Percentiles rank a stretch among this genome's conserved stretches.
Conservation (phyloP, 1,140 invertebrate species). For the Drosophila pseudoananassae region DNA sequence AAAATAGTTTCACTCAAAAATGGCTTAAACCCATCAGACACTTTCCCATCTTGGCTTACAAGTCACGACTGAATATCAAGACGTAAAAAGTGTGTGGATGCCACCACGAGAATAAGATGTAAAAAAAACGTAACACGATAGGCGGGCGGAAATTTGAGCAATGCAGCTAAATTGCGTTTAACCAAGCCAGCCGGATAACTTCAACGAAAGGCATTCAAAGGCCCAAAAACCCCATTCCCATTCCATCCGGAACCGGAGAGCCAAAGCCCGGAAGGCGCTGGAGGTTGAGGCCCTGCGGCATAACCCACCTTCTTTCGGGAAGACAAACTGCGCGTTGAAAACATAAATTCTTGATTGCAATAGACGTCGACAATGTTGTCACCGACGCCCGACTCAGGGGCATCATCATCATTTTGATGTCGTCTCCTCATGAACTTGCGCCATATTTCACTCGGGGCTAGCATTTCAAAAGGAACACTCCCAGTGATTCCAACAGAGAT, state of each 20-base stretch:
- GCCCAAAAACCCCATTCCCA: slow-evolving; percentile 5
- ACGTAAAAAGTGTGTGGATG: neutral
- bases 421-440: slow-evolving; percentile 72
- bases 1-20: slow-evolving; percentile 3
- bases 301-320: slow-evolving; percentile 19
- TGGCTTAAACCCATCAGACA: slow-evolving; percentile 2
- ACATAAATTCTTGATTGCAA: slow-evolving; percentile 82
- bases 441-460: slow-evolving; percentile 74
- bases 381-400: slow-evolving; percentile 27
- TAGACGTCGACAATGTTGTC: slow-evolving; percentile 56
- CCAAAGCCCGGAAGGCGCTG: slow-evolving; percentile 1
- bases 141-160: slow-evolving; percentile 70
- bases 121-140: slow-evolving; percentile 55
- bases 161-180: slow-evolving; percentile 80
- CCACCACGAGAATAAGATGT: slow-evolving; percentile 8
- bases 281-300: neutral
- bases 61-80: slow-evolving; percentile 13
- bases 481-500: slow-evolving; percentile 19
- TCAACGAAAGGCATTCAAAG: slow-evolving; percentile 35
- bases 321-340: slow-evolving; percentile 68
- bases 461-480: slow-evolving; percentile 54
- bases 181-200: slow-evolving; percentile 57
- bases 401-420: slow-evolving; percentile 74
- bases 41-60: slow-evolving; percentile 17
- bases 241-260: slow-evolving; percentile 16